A percentile compares a stretch with the other conserved stretches of the same genome.
phyloP scores from a whole-genome alignment of 2,113 vertebrate species.

The Perca schrenkii region DNA sequence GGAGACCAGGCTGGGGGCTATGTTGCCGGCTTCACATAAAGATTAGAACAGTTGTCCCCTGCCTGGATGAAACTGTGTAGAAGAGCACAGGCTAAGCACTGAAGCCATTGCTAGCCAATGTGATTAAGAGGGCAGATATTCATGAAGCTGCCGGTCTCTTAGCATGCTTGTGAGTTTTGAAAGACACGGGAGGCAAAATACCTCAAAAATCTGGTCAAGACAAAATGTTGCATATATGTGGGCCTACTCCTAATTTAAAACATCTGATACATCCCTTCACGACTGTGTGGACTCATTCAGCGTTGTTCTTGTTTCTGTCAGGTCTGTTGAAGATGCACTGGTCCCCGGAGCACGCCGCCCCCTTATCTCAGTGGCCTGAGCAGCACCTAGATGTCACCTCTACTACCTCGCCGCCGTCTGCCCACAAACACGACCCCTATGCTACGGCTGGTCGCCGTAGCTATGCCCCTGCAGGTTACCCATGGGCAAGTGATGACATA shows the following conservation, averaged over 20 bases:
- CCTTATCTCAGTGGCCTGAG: constrained; percentile 97
- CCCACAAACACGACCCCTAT: constrained; percentile 91
- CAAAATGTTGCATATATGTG: not conserved
- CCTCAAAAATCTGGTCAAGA: not conserved
- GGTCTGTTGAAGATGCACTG: constrained; percentile 97
- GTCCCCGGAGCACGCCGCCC: constrained; percentile 96
- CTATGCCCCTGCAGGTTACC: constrained; percentile 88
- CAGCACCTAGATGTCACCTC: constrained; percentile 97
- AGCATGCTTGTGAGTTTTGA: not conserved
- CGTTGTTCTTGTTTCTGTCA: constrained; percentile 47
- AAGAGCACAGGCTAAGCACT: constrained; percentile 40
- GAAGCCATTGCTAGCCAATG: constrained; percentile 35
- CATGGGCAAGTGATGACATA: constrained; percentile 97
- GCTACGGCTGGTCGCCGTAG: constrained; percentile 86
- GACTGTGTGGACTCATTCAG: constrained; percentile 25
- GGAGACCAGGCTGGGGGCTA: constrained; percentile 77
- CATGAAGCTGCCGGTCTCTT: not conserved
- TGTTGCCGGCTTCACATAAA: constrained; percentile 66
- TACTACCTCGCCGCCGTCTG: constrained; percentile 91
- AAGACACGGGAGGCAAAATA: not conserved
- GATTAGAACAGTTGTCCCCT: constrained; percentile 63
- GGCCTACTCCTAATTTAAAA: not conserved
- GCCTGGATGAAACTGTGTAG: constrained; percentile 45
- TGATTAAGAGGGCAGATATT: constrained; percentile 42
- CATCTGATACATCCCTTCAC: not conserved